Conservation (phyloP, 1,140 invertebrate genomes). For the Melanaphis sacchari region DNA sequence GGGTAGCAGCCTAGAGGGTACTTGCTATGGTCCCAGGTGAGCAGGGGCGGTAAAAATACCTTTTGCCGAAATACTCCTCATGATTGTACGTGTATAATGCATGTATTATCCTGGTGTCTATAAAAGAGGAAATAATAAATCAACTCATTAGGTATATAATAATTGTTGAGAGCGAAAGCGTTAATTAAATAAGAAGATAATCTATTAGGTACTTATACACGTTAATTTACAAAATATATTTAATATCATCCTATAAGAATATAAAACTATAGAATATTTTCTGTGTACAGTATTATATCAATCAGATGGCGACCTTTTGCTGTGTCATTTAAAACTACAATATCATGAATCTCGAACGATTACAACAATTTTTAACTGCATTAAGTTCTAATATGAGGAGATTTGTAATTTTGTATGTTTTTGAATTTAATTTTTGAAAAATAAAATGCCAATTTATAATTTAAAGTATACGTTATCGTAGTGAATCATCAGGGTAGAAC, state of each 20-base stretch:
- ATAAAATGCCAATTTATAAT: background rate
- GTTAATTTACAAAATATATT: background rate
- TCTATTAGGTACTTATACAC: background rate
- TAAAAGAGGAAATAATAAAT: conserved; percentile 7
- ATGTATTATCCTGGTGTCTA: background rate
- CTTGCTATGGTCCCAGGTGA: conserved; percentile 2
- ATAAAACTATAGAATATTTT: background rate
- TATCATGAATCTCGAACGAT: background rate
- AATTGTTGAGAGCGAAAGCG: background rate
- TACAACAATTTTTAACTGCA: background rate
- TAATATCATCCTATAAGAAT: background rate
- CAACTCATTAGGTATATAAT: background rate
- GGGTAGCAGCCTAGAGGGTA: conserved; percentile 24
- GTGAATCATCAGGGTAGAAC: background rate
- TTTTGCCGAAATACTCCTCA: background rate
- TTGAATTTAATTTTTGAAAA: background rate
- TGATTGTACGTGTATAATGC: background rate
- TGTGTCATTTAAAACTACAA: background rate
- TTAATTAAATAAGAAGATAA: conserved; percentile 14
- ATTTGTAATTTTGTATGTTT: background rate
- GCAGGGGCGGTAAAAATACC: conserved; percentile 24
- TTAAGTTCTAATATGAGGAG: background rate
- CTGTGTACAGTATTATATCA: background rate
- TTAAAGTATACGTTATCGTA: background rate
- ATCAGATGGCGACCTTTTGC: background rate